Conservation (phyloP, 1,140 invertebrate genomes). For the Battus philenor region DNA sequence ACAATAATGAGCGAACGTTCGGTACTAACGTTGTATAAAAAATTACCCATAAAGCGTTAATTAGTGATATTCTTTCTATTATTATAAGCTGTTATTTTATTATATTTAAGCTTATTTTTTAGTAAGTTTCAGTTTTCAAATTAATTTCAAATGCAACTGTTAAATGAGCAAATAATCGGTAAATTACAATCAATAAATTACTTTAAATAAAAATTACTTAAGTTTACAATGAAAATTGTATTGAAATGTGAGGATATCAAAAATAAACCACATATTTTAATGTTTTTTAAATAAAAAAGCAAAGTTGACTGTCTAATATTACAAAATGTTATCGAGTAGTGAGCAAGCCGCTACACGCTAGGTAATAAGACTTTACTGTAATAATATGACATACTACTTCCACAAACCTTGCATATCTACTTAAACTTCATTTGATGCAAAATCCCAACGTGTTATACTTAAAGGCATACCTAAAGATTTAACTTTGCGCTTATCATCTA, state of each 20-base stretch:
- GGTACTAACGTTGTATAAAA: conserved; percentile 51
- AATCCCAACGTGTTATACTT: conserved; percentile 3
- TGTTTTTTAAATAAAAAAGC: too few relatives aligned
- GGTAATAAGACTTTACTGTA: conserved; percentile 3
- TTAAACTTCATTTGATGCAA: conserved; percentile 11
- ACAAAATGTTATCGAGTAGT: conserved; percentile 9
- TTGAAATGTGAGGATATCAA: too few relatives aligned
- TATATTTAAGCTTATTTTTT: too few relatives aligned
- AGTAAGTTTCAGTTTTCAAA: too few relatives aligned
- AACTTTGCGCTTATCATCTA: conserved; percentile 13
- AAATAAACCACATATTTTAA: too few relatives aligned
- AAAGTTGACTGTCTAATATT: conserved; percentile 1
- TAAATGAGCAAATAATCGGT: too few relatives aligned
- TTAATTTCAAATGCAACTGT: too few relatives aligned
- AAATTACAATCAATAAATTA: too few relatives aligned
- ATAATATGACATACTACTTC: conserved; percentile 8
- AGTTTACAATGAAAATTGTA: too few relatives aligned
- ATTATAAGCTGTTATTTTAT: conserved; percentile 27
- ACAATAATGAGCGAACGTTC: conserved; percentile 53
- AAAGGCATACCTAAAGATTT: conserved; percentile 12
- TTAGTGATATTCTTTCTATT: conserved; percentile 29
- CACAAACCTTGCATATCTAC: conserved; percentile 9
- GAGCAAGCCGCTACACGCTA: conserved; percentile 16
- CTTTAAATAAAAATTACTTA: too few relatives aligned
- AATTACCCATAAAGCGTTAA: conserved; percentile 51